A percentile compares a stretch with the other conserved stretches of the same genome.
These are phyloP conservation scores for Uloborus plumipes DNA, from an alignment of 2,888 invertebrate genomes.

Conservation along the genomic window DNA sequence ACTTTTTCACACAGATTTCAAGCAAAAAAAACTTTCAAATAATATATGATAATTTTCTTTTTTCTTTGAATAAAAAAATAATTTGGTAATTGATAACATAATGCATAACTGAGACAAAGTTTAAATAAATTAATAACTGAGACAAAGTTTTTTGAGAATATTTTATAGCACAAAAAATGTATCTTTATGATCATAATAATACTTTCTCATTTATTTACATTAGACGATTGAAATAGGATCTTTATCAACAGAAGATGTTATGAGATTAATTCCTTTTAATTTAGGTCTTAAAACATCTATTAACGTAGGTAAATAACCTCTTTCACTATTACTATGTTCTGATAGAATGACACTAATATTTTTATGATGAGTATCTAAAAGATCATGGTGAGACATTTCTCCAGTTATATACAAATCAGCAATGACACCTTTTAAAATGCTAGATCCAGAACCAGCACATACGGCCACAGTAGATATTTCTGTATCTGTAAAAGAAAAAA, in stretches of 20 bases:
- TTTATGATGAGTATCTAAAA: constrained; percentile 86
- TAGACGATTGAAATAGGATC: constrained; percentile 65
- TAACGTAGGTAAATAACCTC: constrained; percentile 77
- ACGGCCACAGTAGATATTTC: constrained; percentile 77
- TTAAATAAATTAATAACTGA: no score
- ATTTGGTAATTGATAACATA: no score
- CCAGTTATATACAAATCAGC: constrained; percentile 88
- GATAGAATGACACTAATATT: constrained; percentile 86
- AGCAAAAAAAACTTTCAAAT: no score
- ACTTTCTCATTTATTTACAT: not conserved
- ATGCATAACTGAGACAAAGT: no score
- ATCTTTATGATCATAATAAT: no score
- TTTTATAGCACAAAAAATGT: no score
- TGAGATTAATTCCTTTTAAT: constrained; percentile 42
- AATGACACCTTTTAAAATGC: constrained; percentile 79
- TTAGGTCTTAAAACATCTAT: constrained; percentile 17
- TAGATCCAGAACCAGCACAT: constrained; percentile 91
- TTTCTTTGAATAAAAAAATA: no score
- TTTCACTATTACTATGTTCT: constrained; percentile 94
- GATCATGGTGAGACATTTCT: constrained; percentile 96
- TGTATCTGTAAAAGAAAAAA: constrained; percentile 50
- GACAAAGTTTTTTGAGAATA: no score
- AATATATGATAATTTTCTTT: no score
- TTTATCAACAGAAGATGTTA: constrained; percentile 62
- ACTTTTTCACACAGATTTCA: no score